A percentile compares a stretch with the other conserved stretches of the same genome.
Evolutionary conservation across 2,797 vertebrate genomes (phyloP).

Genomic region (Syngnathus rostellatus): DNA sequence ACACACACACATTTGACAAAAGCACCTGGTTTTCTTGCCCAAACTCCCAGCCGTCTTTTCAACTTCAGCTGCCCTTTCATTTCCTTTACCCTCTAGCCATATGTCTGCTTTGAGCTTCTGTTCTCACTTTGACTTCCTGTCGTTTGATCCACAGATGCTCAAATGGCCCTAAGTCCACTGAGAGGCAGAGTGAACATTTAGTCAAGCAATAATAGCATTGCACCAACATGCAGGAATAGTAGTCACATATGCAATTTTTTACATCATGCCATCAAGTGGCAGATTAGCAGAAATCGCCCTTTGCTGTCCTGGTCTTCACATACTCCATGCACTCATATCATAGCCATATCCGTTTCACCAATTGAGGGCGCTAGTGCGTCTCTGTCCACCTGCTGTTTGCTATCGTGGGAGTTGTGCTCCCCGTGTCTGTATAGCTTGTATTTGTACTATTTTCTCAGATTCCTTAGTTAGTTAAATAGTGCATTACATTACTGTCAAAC

Average conservation of each 20-base stretch:
- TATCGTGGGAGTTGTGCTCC: neutral
- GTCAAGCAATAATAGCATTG: neutral
- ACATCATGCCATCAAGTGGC: neutral
- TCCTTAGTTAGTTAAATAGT: neutral
- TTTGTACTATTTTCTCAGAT: neutral
- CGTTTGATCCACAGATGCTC: slow-evolving; percentile 21
- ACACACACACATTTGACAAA: slow-evolving; percentile 15
- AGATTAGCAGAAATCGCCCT: neutral
- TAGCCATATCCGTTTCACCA: slow-evolving; percentile 28
- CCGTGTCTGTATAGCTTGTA: no score
- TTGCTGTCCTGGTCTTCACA: neutral
- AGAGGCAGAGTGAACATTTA: slow-evolving; percentile 8
- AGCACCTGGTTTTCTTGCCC: slow-evolving; percentile 26
- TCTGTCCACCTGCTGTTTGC: neutral
- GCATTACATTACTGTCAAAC: no score
- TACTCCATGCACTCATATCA: neutral
- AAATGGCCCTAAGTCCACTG: slow-evolving; percentile 15
- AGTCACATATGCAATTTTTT: neutral
- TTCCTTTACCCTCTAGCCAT: slow-evolving; percentile 5
- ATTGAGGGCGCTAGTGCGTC: slow-evolving; percentile 45
- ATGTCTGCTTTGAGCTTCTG: slow-evolving; percentile 6
- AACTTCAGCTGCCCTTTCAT: slow-evolving; percentile 2
- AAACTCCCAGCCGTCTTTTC: slow-evolving; percentile 9
- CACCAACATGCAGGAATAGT: neutral
- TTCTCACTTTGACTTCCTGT: slow-evolving; percentile 16